Conservation (phyloP, 1,140 invertebrate genomes). For the Eueides isabella region DNA sequence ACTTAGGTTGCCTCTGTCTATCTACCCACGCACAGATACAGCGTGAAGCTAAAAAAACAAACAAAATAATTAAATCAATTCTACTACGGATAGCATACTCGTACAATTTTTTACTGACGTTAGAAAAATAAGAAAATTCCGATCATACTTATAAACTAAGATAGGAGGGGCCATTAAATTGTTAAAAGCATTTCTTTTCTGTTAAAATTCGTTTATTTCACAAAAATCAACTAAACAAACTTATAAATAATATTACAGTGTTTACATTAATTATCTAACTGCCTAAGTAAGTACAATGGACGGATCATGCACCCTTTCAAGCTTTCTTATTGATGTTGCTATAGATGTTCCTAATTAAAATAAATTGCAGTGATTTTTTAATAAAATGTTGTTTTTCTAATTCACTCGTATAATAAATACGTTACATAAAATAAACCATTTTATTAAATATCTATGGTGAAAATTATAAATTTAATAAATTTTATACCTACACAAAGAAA, state of each 20-base stretch:
- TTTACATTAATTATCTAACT: background rate
- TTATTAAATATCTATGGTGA: too few relatives aligned
- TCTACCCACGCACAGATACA: too few relatives aligned
- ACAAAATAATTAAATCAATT: too few relatives aligned
- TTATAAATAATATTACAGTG: constrained; percentile 5
- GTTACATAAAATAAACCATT: too few relatives aligned
- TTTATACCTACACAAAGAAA: too few relatives aligned
- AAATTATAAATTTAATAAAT: too few relatives aligned
- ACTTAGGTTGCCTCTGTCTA: too few relatives aligned
- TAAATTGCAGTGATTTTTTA: background rate
- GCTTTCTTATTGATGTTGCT: background rate
- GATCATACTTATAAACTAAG: background rate
- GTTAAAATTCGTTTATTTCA: constrained; percentile 30
- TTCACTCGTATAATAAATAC: background rate
- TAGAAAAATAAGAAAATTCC: too few relatives aligned
- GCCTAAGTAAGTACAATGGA: background rate
- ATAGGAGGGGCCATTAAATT: background rate
- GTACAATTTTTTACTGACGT: too few relatives aligned
- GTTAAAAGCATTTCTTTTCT: background rate
- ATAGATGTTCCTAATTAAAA: background rate
- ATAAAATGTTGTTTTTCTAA: background rate
- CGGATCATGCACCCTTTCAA: background rate
- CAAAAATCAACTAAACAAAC: constrained; percentile 13
- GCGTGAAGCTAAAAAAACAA: too few relatives aligned
- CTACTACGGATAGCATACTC: too few relatives aligned